Base-by-base conservation (phyloP, 2,113 vertebrate genomes). In the Condylura cristata region DNA sequence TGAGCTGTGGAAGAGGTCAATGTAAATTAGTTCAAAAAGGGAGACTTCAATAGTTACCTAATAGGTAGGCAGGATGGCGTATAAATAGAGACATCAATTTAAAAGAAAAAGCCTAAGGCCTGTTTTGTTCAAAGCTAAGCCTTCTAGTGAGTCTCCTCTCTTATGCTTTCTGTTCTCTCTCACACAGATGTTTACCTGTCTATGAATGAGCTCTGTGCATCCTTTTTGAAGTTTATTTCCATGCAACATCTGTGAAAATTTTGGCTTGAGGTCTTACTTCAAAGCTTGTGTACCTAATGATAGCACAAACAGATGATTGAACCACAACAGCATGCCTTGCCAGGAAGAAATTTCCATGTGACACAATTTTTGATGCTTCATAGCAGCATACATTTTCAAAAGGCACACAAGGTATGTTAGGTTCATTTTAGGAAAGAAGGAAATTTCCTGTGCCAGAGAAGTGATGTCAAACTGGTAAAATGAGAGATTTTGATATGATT, bases 161-260 rank as follows among this genome's bases (percentile, higher is more conserved):
- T 74, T 58, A 39, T 4, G 44, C 60, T 82, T 92, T 89, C 82
- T 66, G 66, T 86, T 72, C 30, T 78, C 17, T 46, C 26, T 75
- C 78, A 39, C 95, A 84, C 95, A 96, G 93, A 95, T 96, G 94
- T 96, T 96, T 96, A 95, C 96, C 95, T 96, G 94, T 79, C 82
- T 95, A 1, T 76, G 86, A 95, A 94, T 68, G 86, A 95, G 22
- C 34, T 61, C 60, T 24, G 58, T 51, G 37, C 44, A 72, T 89
- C 70, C 41, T 94, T 95, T 95, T 96, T 92, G 93, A 97, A 97
- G 95, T 95, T 95, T 86, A 91, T 96, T 97, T 97, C 86, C 79
- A 72, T 48, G 83, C 65, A 96, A 96, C 96, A 96, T 96, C 95
- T 95, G 96, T 96, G 95, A 92, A 63, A 79, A 96, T 94, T 91